Evolutionary conservation across 2,113 vertebrate genomes (phyloP), one percentile per base, ranked within the genome.

Genomic region (Lanius collurio): DNA sequence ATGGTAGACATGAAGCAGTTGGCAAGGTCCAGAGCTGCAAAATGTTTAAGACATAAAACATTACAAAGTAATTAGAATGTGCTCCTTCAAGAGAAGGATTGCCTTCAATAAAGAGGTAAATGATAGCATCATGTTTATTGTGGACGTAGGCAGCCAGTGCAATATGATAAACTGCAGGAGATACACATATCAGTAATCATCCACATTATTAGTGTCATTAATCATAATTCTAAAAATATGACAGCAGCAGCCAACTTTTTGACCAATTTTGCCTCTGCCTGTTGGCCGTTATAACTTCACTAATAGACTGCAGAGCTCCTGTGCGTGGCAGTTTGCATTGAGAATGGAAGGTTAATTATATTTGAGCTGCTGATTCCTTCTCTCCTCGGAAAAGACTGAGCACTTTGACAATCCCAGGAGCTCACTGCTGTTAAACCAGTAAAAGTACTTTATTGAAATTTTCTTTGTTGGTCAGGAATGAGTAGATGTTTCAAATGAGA

Each of bases 291-390:
- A 98, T 97, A 97, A 98, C 97, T 98, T 98, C 96, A 86, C 98
- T 98, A 97, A 98, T 98, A 98, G 98, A 97, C 98, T 96, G 97
- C 97, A 83, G 94, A 93, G 97, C 98, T 98, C 98, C 98, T 97
- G 95, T 98, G 98, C 62, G 97, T 98, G 98, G 98, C 98, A 97
- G 98, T 98, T 98, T 98, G 98, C 98, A 98, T 97, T 97, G 98
- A 98, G 98, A 98, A 99, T 98, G 98, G 98, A 99, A 99, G 98
- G 99, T 99, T 99, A 99, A 99, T 99, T 99, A 99, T 99, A 98
- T 99, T 98, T 98, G 98, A 98, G 98, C 98, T 98, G 98, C 98
- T 98, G 98, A 98, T 98, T 98, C 98, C 97, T 98, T 98, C 97
- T 98, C 97, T 98, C 98, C 97, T 97, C 33, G 97, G 98, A 96